Base-by-base conservation (phyloP, 1,140 invertebrate species). In the Drosophila teissieri region DNA sequence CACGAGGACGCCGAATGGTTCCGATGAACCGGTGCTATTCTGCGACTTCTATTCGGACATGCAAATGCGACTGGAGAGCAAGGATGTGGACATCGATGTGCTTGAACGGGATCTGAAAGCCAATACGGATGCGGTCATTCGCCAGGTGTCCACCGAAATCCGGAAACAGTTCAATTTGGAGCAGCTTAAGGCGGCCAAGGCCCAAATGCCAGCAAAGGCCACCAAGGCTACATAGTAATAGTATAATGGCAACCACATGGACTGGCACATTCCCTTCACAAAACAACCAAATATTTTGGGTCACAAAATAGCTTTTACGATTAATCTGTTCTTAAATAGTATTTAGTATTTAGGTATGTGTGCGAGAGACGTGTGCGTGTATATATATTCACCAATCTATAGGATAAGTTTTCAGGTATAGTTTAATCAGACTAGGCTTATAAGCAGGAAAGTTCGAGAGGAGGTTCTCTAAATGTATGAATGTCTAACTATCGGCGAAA, bases 31-130 rank as follows among this genome's bases (percentile, higher is more conserved):
- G 3, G 81, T 92, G 31, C 70, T 92, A 11, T 92, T 92, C 60
- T 92, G 91, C 55, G 91, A 92, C 77, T 92, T 92, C 45, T 92
- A 92, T 7, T 91, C 91, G 6, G 91, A 92, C 48, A 78, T 92
- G 61, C 91, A 92, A 62, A 92, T 92, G 91, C 79, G 84, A 12
- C 72, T 92, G 40, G 90, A 92, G 53, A 91, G 88, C 61, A 89
- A 92, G 46, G 88, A 92, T 22, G 80, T 91, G 5, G 91, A 91
- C 36, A 90, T 90, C 10, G 91, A 92, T 69, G 70, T 85, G 5
- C 65, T 92, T 6, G 90, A 91, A 24, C 67, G 80, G 2, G 91
- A 92, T 53, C 73, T 91, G 15, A 90, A 92, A 64, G 83, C 86
- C 14, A 92, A 86, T 11, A 91, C 90, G 31, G 90, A 91, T 37